Evolutionary conservation across 2,888 invertebrate genomes (phyloP), one percentile per base, ranked within the genome.

Genomic region (Chirona hameri): DNA sequence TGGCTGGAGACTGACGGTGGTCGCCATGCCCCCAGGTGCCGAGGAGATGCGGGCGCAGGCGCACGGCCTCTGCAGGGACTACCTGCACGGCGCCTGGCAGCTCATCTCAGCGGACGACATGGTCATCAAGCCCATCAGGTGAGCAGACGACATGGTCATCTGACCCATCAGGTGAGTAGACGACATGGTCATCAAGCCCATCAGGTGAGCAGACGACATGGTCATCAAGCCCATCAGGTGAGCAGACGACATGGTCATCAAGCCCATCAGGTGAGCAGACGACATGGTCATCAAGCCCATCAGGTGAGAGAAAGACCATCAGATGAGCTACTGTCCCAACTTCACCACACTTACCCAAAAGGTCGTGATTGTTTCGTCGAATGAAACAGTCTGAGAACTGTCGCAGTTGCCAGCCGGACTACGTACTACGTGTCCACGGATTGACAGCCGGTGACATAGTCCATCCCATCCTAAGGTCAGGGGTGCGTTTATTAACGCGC

Each of bases 11-110:
- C 60, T 60, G 60, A 60, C 60, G 60, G 24, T 15, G 27, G 39
- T 57, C 27, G n/a, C 52, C 12, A 83, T 84, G 84, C 69, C 84
- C 81, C 65, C 84, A 85, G 85, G 83, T 29, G 81, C 76, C 15
- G 83, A 84, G 79, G 83, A 83, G 60, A 84, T 85, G 84, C 82
- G 85, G 29, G 82, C 82, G 60, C 82, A 82, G 72, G 85, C 85
- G n/a, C 84, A 85, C 81, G 69, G 83, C 72, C 60, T 97, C 85
- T 97, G 97, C 89, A 91, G 94, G 86, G 95, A 96, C 89, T 97
- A 95, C 88, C 91, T 97, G 81, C 93, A 94, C 85, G 97, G 97
- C 1, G 92, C 93, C 9, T 97, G 97, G 97, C 95, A 95, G 88
- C 92, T 91, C 52, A 93, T 96, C 48, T 92, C 92, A 15, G 90